Evolutionary conservation across 2,797 vertebrate species (phyloP), one percentile per base, ranked within the genome.

Genomic region (Paedocypris micromegethes): DNA sequence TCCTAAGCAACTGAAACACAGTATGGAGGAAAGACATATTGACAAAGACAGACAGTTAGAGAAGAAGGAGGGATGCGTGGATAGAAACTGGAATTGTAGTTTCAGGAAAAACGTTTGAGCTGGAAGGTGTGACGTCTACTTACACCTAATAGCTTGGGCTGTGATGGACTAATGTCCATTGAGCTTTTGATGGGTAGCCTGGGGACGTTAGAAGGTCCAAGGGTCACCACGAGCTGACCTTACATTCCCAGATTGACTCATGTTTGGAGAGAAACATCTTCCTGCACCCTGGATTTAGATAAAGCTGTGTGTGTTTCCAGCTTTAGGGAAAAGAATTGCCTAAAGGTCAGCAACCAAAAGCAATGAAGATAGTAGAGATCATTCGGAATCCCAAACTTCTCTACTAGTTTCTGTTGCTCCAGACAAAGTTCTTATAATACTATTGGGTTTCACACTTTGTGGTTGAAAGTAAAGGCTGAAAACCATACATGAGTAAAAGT

Each of bases 181-280:
- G 39, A 51, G 41, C 50, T 72, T 66, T 51, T 66, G 8, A 40
- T 54, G 6, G 51, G 37, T 9, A 61, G 23, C 60, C 23, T 4
- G 7, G 8, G 60, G 53, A 41, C 5, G 66, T 43, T 9, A 58
- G 47, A 62, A 23, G 38, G 64, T 43, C 52, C 4, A 1, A 55
- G 51, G 58, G 72, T 72, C 9, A 48, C 47, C 3, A 38, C 64
- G 8, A 9, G 23, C 51, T 61, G 72, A 70, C 74, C 77, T 72
- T 56, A 52, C 59, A 78, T 78, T 76, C 74, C 62, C n/a, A 61
- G 48, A 41, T 73, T 76, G 38, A 65, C 62, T 66, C 51, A 65
- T 2, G 44, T 64, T 60, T 41, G 4, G 60, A 52, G 40, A 65
- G 46, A 66, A 68, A 53, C 50, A 38, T 58, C 55, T 72, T 7